Percentiles rank a stretch among this genome's conserved stretches.
Evolutionary conservation across 2,113 vertebrate genomes (phyloP).

Genomic region (Dromas ardeola): DNA sequence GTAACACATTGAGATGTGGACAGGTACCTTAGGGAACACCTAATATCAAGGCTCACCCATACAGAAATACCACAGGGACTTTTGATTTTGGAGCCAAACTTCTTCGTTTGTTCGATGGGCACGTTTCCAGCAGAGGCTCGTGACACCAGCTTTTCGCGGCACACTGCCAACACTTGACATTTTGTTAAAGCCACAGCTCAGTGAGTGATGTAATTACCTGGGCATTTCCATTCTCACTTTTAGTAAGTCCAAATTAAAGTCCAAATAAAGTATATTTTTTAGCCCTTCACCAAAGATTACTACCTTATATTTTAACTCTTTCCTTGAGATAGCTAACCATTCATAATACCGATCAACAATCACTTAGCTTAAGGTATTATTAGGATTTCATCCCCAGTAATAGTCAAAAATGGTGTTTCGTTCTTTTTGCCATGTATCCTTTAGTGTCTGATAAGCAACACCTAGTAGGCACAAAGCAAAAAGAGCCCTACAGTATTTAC

Average conservation of each 20-base stretch:
- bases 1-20: rapidly evolving
- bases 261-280: background rate
- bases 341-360: background rate
- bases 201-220: background rate
- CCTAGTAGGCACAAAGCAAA: background rate
- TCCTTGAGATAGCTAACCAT: background rate
- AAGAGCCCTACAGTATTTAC: background rate
- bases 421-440: background rate
- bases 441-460: background rate
- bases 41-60: background rate
- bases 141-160: background rate
- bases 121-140: background rate
- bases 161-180: background rate
- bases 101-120: background rate
- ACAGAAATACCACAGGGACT: background rate
- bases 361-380: background rate
- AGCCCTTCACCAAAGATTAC: background rate
- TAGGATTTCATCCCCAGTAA: background rate
- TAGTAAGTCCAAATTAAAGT: background rate
- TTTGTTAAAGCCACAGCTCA: background rate
- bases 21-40: background rate
- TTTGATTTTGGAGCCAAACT: background rate
- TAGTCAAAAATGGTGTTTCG: background rate
- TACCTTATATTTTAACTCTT: background rate
- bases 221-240: background rate